A percentile compares a stretch with the other conserved stretches of the same genome.
Evolutionary conservation across 1,140 invertebrate species (phyloP).

Genomic region (Papilio glaucus): DNA sequence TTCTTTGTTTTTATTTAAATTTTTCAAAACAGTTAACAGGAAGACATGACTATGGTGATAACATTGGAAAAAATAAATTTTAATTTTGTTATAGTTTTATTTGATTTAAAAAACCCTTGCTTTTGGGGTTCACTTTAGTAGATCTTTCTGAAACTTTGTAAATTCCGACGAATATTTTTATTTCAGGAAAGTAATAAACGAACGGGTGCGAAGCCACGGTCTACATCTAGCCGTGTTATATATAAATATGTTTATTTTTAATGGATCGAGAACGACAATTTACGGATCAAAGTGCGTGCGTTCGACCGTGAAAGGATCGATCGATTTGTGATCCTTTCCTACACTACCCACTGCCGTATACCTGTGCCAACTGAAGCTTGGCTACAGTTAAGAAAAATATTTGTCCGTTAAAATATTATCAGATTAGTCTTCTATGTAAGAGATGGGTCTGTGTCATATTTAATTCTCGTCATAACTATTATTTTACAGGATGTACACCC

Average conservation of each 20-base stretch:
- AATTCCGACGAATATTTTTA: no score
- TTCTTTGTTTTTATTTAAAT: constrained; percentile 18
- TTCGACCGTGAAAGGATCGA: constrained; percentile 15
- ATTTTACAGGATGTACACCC: no score
- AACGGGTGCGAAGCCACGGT: no score
- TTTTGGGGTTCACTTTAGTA: no score
- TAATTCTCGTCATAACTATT: no score
- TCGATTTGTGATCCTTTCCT: constrained; percentile 13
- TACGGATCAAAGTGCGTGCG: not conserved
- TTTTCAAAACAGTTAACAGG: not conserved
- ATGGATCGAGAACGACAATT: not conserved
- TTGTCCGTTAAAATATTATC: not conserved
- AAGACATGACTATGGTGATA: not conserved
- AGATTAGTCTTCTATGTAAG: not conserved
- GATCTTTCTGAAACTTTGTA: no score
- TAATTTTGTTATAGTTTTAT: not conserved
- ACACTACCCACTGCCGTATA: not conserved
- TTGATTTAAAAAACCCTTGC: not conserved
- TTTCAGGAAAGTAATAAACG: no score
- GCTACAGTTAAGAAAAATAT: not conserved
- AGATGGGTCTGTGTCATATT: no score
- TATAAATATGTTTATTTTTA: not conserved
- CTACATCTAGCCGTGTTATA: no score
- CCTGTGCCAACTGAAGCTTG: not conserved
- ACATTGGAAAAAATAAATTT: not conserved